A percentile compares a stretch with the other conserved stretches of the same genome.
These are phyloP conservation scores for Allacma fusca DNA, from an alignment of 2,888 invertebrate genomes.

Conservation along the genomic window DNA sequence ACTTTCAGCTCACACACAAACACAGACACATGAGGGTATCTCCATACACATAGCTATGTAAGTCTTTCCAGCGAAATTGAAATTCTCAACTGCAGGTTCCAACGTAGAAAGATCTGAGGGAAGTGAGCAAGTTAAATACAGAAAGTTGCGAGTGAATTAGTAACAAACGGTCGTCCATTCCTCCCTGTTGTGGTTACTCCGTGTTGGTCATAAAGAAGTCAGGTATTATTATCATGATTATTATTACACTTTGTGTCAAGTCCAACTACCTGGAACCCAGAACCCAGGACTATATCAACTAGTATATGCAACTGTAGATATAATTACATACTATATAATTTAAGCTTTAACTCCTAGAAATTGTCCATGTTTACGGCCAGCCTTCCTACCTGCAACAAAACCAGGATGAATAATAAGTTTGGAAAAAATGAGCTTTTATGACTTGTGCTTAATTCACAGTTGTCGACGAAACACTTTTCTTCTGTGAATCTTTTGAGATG, in stretches of 20 bases:
- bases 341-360: neutral
- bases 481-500: neutral
- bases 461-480: constrained; percentile 38
- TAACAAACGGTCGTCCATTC: neutral
- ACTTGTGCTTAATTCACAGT: constrained; percentile 48
- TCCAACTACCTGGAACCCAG: constrained; percentile 29
- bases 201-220: constrained; percentile 56
- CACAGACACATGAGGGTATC: no score
- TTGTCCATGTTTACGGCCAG: neutral
- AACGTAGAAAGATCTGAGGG: no score
- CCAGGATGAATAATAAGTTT: constrained; percentile 22
- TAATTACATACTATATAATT: neutral
- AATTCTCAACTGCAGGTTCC: no score
- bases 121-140: no score
- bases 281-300: neutral
- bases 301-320: neutral
- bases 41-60: no score
- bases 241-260: constrained; percentile 57
- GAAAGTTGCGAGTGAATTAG: neutral
- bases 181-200: constrained; percentile 28
- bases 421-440: constrained; percentile 40
- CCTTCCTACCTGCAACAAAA: neutral
- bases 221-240: constrained; percentile 57
- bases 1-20: no score
- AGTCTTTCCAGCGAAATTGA: no score